These are phyloP conservation scores for Nibea coibor DNA, from an alignment of 2,113 vertebrate species.

Conservation along the genomic window DNA sequence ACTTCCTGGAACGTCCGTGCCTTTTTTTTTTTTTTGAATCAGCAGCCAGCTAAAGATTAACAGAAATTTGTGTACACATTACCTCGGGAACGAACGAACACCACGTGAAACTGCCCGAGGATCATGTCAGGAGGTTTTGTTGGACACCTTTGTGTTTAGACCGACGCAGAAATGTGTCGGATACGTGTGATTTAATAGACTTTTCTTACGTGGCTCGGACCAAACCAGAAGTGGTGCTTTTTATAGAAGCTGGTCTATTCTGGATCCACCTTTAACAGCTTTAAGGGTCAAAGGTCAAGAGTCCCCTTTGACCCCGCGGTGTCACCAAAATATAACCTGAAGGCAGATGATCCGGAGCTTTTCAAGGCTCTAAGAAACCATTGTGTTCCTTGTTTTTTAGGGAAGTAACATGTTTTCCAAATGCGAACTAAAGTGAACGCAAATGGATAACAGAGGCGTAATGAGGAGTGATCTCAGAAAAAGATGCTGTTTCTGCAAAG, in stretches of 20 bases:
- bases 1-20: constrained; percentile 61
- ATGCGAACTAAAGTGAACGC: constrained; percentile 28
- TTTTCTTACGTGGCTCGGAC: not conserved
- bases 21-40: constrained; percentile 37
- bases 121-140: constrained; percentile 28
- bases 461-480: constrained; percentile 59
- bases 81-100: constrained; percentile 4
- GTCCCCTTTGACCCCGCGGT: constrained; percentile 54
- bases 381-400: constrained; percentile 41
- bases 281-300: constrained; percentile 77
- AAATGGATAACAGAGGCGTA: constrained; percentile 60
- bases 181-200: not conserved
- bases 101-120: not conserved
- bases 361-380: constrained; percentile 42
- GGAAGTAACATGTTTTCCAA: constrained; percentile 12
- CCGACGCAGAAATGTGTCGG: not conserved
- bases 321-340: constrained; percentile 70
- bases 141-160: not conserved
- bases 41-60: constrained; percentile 76
- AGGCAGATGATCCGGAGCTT: constrained; percentile 62
- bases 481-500: constrained; percentile 67
- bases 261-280: constrained; percentile 65
- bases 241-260: constrained; percentile 41
- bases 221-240: constrained; percentile 26
- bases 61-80: constrained; percentile 66